These are phyloP conservation scores for Poeciliopsis turrubarensis DNA, from an alignment of 2,113 vertebrate species.

Conservation along the genomic window DNA sequence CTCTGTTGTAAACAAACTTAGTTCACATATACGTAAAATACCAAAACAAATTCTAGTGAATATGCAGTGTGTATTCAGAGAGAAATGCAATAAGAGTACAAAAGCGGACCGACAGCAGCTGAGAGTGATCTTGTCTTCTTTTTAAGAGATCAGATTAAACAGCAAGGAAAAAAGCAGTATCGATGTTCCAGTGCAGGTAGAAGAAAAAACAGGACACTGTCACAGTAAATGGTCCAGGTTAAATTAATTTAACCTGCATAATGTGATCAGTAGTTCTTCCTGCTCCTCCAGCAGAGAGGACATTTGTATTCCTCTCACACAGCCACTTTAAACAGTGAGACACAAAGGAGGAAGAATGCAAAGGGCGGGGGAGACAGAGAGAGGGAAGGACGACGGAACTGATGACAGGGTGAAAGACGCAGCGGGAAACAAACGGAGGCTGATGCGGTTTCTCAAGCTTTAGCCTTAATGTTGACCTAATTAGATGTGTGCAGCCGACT, in stretches of 20 bases:
- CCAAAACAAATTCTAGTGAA: too few species aligned
- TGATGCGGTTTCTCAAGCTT: slow-evolving; percentile 12
- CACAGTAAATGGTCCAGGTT: slow-evolving; percentile 17
- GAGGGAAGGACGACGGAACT: not conserved
- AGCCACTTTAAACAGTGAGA: slow-evolving; percentile 13
- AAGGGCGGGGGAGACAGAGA: not conserved
- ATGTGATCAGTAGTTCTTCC: slow-evolving; percentile 18
- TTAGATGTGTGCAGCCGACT: slow-evolving; percentile 41
- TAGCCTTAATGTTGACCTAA: slow-evolving; percentile 55
- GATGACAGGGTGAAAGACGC: slow-evolving; percentile 9
- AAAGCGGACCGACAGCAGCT: not conserved
- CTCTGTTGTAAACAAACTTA: too few species aligned
- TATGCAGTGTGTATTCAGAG: too few species aligned
- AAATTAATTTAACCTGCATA: slow-evolving; percentile 32
- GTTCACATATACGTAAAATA: too few species aligned
- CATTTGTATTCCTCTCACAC: slow-evolving; percentile 21
- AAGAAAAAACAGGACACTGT: not conserved
- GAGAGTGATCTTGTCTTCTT: not conserved
- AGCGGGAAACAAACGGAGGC: slow-evolving; percentile 21
- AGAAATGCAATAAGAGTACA: not conserved
- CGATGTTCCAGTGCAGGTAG: not conserved
- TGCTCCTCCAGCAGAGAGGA: not conserved
- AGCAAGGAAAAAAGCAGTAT: too few species aligned
- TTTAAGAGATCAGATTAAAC: not conserved
- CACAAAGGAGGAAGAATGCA: not conserved